These are phyloP conservation scores for Popillia japonica DNA, from an alignment of 1,140 invertebrate species.

Conservation along the genomic window DNA sequence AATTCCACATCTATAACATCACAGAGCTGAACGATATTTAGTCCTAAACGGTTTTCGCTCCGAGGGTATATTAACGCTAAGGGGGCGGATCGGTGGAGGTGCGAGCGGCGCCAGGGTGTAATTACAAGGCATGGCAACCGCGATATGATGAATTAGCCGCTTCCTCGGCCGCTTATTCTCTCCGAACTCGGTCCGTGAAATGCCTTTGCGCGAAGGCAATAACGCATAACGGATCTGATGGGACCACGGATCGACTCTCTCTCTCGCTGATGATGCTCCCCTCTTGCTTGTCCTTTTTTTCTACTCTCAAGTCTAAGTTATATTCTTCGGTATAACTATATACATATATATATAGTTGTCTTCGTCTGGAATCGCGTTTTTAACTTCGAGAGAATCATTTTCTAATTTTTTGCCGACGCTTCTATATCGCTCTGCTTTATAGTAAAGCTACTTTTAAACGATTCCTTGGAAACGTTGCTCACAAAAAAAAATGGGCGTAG, in stretches of 20 bases:
- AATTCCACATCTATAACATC: too few species aligned
- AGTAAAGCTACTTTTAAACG: not conserved
- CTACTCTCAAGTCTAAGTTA: not conserved
- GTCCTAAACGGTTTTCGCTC: conserved; percentile 46
- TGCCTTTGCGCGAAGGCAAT: conserved; percentile 40
- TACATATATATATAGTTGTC: not conserved
- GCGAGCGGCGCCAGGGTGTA: conserved; percentile 45
- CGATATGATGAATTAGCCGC: conserved; percentile 50
- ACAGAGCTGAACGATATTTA: not conserved
- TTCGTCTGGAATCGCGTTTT: not conserved
- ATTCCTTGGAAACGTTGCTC: not conserved
- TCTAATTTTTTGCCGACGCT: conserved; percentile 2
- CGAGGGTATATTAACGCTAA: conserved; percentile 42
- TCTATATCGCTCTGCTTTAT: not conserved
- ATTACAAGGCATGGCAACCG: conserved; percentile 48
- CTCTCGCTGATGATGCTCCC: not conserved
- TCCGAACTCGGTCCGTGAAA: conserved; percentile 36
- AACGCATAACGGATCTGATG: conserved; percentile 40
- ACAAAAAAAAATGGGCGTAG: not conserved
- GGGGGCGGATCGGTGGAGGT: conserved; percentile 42
- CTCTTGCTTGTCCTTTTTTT: not conserved
- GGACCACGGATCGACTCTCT: not conserved
- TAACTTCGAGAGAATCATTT: not conserved
- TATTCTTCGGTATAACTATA: not conserved
- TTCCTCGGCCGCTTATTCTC: conserved; percentile 42